These are phyloP conservation scores for Sialis fuliginosa DNA, from an alignment of 2,888 invertebrate genomes.

Conservation along the genomic window DNA sequence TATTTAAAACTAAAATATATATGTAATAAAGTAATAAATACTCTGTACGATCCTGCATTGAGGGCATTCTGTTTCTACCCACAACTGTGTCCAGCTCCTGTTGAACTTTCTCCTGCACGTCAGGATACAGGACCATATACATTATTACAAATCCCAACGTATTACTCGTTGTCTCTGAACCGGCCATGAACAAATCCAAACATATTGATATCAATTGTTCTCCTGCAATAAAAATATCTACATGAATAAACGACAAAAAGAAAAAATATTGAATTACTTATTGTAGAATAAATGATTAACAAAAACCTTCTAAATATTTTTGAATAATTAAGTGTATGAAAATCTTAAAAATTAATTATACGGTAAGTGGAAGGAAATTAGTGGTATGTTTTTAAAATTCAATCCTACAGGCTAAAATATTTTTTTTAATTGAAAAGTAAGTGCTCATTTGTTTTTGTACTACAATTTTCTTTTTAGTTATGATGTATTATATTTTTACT, in stretches of 20 bases:
- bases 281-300: not conserved
- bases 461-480: too few species aligned
- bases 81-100: constrained; percentile 39
- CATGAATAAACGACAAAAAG: not conserved
- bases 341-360: too few species aligned
- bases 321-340: too few species aligned
- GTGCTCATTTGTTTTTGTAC: too few species aligned
- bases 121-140: constrained; percentile 35
- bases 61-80: constrained; percentile 34
- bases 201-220: constrained; percentile 29
- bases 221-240: constrained; percentile 12
- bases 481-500: too few species aligned
- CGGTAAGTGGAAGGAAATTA: too few species aligned
- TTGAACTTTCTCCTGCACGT: constrained; percentile 37
- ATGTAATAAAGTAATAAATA: constrained; percentile 16
- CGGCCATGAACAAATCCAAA: constrained; percentile 49
- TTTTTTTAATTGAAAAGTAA: too few species aligned
- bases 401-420: too few species aligned
- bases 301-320: not conserved
- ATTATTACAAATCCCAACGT: constrained; percentile 40
- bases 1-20: not conserved
- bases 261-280: not conserved
- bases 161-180: constrained; percentile 50
- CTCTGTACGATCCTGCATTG: constrained; percentile 34
- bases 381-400: too few species aligned